Conservation (phyloP, 2,113 vertebrate species). For the Ictalurus punctatus region DNA sequence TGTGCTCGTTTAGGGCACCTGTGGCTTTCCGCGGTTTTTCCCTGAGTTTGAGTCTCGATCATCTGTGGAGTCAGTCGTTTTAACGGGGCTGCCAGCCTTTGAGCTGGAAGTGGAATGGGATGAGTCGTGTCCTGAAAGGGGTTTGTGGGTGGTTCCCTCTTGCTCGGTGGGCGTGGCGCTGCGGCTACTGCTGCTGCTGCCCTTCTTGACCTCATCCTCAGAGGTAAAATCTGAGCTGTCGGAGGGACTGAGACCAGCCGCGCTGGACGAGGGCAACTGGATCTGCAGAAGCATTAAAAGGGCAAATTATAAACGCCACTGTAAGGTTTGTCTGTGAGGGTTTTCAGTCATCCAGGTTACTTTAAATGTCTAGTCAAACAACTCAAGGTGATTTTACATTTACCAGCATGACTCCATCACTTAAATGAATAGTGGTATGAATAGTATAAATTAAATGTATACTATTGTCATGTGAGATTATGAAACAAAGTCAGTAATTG, state of each 20-base stretch:
- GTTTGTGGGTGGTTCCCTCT: neutral
- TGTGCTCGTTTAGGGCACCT: conserved; percentile 6
- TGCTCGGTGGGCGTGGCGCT: conserved; percentile 25
- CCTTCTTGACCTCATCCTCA: conserved; percentile 90
- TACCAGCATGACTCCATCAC: neutral
- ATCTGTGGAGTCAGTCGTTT: neutral
- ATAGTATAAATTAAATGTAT: neutral
- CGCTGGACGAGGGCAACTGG: conserved; percentile 78
- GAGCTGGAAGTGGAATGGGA: conserved; percentile 20
- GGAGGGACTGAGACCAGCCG: conserved; percentile 70
- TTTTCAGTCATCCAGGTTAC: neutral
- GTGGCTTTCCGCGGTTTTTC: conserved; percentile 7
- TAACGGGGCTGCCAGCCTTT: neutral
- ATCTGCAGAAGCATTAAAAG: conserved; percentile 72
- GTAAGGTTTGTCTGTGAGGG: neutral
- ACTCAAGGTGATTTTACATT: neutral
- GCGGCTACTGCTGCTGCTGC: conserved; percentile 59
- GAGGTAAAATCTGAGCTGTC: conserved; percentile 86
- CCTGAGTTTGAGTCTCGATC: conserved; percentile 24
- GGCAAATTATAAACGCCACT: neutral
- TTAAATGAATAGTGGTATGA: neutral
- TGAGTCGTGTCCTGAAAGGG: neutral
- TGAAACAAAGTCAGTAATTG: neutral
- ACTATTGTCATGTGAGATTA: neutral
- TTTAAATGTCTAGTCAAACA: neutral